These are phyloP conservation scores for Echinops telfairi DNA, from an alignment of 2,113 vertebrate genomes.

Conservation along the genomic window DNA sequence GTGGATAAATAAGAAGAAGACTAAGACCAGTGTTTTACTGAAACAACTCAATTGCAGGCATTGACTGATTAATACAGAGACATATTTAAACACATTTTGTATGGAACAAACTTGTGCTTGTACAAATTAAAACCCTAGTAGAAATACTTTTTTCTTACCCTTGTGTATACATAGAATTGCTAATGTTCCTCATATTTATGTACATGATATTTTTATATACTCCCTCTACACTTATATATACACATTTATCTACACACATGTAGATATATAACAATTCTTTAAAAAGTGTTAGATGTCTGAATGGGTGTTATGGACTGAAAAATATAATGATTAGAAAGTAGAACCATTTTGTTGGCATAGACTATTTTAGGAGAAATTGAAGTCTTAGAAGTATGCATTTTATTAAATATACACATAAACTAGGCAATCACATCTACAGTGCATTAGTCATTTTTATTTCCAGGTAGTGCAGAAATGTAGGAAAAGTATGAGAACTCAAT, in stretches of 20 bases:
- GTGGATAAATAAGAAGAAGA: too few relatives aligned
- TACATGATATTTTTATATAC: background rate
- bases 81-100: too few relatives aligned
- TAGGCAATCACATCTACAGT: background rate
- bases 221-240: background rate
- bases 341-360: background rate
- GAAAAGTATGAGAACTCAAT: background rate
- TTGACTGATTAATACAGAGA: too few relatives aligned
- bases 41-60: too few relatives aligned
- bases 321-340: background rate
- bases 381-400: background rate
- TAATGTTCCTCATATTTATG: too few relatives aligned
- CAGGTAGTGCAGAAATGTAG: background rate
- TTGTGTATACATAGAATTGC: too few relatives aligned
- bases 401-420: background rate
- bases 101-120: too few relatives aligned
- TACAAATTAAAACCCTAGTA: too few relatives aligned
- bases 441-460: background rate
- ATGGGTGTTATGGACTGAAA: background rate
- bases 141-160: too few relatives aligned
- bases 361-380: background rate
- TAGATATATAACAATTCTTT: background rate
- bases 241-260: too few relatives aligned
- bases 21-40: too few relatives aligned
- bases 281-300: background rate